Evolutionary conservation across 2,113 vertebrate species (phyloP), one percentile per base, ranked within the genome.

Genomic region (Vireo altiloquus): DNA sequence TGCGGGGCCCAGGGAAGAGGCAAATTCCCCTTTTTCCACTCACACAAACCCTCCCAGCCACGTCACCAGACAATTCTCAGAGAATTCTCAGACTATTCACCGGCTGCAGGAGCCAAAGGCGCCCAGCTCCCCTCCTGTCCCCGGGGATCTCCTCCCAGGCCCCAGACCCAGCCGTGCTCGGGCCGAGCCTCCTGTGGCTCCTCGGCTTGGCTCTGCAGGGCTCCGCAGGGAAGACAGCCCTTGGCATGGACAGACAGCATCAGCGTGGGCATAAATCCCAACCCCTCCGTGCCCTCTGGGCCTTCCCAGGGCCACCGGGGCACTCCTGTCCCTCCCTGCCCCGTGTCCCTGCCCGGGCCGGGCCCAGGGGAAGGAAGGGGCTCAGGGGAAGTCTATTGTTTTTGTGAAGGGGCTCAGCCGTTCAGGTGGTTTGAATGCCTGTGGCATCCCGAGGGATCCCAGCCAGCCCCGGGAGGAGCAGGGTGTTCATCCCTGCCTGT

Each of bases 221-320:
- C 44, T 7, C 30, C 21, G 23, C 69, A 52, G 27, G 39, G 39
- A 71, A 13, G n/a, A 53, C 40, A 13, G 57, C 14, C 35, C 35
- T 30, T 16, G 47, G 13, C 3, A 5, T 0, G 44, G 54, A 18
- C 14, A 2, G 31, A 7, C 16, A 4, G 42, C 54, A 7, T 5
- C 13, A 11, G 7, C 15, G 20, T 11, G 65, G 33, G 30, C 60
- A 40, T 19, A 13, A 59, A 74, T 22, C 30, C 20, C 31, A 54
- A 1, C 24, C 17, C 11, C 23, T 74, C 10, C 3, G 6, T 50
- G 33, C 27, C 54, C 46, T 50, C 20, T 3, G 61, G 11, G 44
- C 46, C 33, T 19, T 23, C 20, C 47, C 39, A 30, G n/a, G 13
- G 8, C 33, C 47, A 16, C 6, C 20, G 10, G 2, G 3, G 54